A percentile compares a stretch with the other conserved stretches of the same genome.
Conservation (phyloP, 2,888 invertebrate genomes). For the Phymatocera aterrima region DNA sequence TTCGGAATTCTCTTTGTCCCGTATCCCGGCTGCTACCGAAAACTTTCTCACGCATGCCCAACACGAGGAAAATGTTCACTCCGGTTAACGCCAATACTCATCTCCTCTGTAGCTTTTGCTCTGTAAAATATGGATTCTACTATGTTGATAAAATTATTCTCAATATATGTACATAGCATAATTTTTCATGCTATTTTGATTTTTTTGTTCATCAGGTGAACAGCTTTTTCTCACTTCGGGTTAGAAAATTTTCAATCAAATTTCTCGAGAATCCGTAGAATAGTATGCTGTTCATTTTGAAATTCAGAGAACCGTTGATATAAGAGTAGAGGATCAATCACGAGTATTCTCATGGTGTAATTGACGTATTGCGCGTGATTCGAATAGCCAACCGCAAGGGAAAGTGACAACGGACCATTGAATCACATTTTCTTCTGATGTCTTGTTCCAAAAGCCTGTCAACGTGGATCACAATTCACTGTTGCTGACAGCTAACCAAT, state of each 20-base stretch:
- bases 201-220: too few relatives aligned
- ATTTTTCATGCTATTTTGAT: too few relatives aligned
- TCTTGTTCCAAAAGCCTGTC: constrained; percentile 38
- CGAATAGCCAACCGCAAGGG: constrained; percentile 28
- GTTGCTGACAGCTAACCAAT: constrained; percentile 14
- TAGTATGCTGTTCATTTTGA: too few relatives aligned
- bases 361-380: constrained; percentile 31
- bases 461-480: constrained; percentile 7
- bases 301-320: too few relatives aligned
- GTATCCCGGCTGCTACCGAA: not conserved
- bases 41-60: constrained; percentile 25
- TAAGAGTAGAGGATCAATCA: not conserved
- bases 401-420: constrained; percentile 39
- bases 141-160: not conserved
- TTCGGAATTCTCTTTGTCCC: constrained; percentile 46
- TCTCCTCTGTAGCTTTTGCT: not conserved
- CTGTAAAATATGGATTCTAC: not conserved
- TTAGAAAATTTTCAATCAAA: too few relatives aligned
- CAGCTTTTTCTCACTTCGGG: too few relatives aligned
- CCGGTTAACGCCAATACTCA: not conserved
- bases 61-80: constrained; percentile 29
- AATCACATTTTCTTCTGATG: constrained; percentile 39
- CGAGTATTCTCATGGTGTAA: not conserved
- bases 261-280: too few relatives aligned
- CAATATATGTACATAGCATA: not conserved